These are phyloP conservation scores for Eupithecia inturbata DNA, from an alignment of 2,888 invertebrate genomes.

Conservation along the genomic window DNA sequence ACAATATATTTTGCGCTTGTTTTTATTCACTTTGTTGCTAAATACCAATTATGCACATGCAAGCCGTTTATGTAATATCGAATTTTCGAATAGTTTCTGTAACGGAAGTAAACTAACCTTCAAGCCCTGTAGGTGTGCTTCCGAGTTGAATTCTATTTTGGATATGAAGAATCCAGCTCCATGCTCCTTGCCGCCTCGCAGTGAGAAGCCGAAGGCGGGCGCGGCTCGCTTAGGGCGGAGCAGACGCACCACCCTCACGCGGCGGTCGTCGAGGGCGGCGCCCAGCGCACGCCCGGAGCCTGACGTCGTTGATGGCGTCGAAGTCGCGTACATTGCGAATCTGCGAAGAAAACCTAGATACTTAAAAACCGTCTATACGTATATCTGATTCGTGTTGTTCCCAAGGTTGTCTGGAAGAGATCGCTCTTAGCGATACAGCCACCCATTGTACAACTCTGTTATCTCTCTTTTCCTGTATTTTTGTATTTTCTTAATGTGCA, in stretches of 20 bases:
- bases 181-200: conserved; percentile 95
- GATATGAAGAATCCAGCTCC: conserved; percentile 97
- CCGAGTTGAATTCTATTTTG: conserved; percentile 93
- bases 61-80: background rate
- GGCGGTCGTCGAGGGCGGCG: conserved; percentile 60
- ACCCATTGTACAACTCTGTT: too few species aligned
- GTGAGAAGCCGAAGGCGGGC: conserved; percentile 91
- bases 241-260: conserved; percentile 73
- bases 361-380: background rate
- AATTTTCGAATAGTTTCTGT: background rate
- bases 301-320: conserved; percentile 73
- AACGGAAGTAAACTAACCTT: conserved; percentile 84
- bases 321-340: conserved; percentile 70
- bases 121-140: conserved; percentile 93
- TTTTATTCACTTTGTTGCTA: conserved; percentile 24
- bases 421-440: too few species aligned
- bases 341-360: conserved; percentile 22
- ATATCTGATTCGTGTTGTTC: background rate
- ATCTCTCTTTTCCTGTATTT: too few species aligned
- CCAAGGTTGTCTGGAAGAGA: too few species aligned
- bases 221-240: conserved; percentile 75
- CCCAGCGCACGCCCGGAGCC: conserved; percentile 65
- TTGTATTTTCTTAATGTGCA: too few species aligned
- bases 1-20: conserved; percentile 54
- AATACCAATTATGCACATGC: conserved; percentile 8